phyloP scores from a whole-genome alignment of 2,888 invertebrate genomes.

The Magallana nippona region DNA sequence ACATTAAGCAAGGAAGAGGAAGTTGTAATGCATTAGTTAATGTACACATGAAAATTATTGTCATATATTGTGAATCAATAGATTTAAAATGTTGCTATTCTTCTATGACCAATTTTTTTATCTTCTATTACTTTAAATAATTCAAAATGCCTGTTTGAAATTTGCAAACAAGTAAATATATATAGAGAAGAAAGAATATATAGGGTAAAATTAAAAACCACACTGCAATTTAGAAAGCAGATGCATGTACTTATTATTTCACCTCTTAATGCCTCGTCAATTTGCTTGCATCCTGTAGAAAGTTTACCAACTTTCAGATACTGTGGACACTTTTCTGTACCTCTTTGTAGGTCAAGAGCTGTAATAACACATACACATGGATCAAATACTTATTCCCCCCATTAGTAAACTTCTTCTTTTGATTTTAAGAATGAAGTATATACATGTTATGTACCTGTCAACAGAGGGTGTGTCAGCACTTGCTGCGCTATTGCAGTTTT shows the following conservation, averaged over 20 bases:
- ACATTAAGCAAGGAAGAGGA: too few relatives aligned
- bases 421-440: too few relatives aligned
- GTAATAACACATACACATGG: constrained; percentile 41
- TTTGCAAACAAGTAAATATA: too few relatives aligned
- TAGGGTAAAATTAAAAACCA: neutral
- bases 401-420: too few relatives aligned
- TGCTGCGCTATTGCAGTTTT: constrained; percentile 66
- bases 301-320: constrained; percentile 63
- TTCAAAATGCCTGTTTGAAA: too few relatives aligned
- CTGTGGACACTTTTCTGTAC: constrained; percentile 43
- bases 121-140: too few relatives aligned
- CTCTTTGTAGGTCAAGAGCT: constrained; percentile 58
- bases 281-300: constrained; percentile 83
- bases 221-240: too few relatives aligned
- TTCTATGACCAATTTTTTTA: too few relatives aligned
- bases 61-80: too few relatives aligned
- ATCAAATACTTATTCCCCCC: neutral
- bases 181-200: neutral
- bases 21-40: too few relatives aligned
- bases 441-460: constrained; percentile 61
- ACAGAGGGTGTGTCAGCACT: constrained; percentile 52
- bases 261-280: constrained; percentile 83
- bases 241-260: neutral
- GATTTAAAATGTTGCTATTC: too few relatives aligned
- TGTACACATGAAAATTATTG: too few relatives aligned